A percentile compares a stretch with the other conserved stretches of the same genome.
Conservation (phyloP, 2,113 vertebrate genomes). For the Rhynchopsitta pachyrhyncha region DNA sequence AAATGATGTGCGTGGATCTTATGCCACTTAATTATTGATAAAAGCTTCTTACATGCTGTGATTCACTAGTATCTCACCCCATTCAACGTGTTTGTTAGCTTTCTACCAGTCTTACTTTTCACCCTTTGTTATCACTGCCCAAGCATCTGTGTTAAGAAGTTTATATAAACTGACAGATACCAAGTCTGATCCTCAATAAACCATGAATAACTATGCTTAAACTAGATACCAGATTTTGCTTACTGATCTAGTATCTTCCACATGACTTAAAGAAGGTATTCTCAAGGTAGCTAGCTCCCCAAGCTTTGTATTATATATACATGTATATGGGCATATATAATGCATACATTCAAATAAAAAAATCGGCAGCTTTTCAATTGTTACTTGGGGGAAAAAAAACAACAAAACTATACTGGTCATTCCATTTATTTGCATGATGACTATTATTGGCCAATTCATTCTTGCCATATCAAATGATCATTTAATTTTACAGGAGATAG, state of each 20-base stretch:
- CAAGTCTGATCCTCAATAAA: background rate
- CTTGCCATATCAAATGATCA: background rate
- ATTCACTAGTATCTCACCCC: background rate
- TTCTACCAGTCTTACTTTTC: background rate
- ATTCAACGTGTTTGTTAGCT: background rate
- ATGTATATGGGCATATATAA: background rate
- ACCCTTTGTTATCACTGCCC: background rate
- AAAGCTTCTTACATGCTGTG: background rate
- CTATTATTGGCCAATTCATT: background rate
- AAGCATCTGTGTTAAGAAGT: background rate
- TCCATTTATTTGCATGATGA: background rate
- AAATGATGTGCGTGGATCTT: background rate
- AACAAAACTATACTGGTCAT: background rate
- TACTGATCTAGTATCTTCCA: background rate
- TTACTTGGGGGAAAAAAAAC: background rate
- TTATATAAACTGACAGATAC: background rate
- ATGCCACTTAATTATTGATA: background rate
- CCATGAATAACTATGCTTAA: background rate
- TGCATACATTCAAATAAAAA: background rate
- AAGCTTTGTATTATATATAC: background rate
- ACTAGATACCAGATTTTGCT: background rate
- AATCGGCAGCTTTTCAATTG: background rate
- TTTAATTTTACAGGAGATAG: constrained; percentile 79
- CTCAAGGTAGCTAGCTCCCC: background rate
- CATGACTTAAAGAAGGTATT: background rate